Percentiles rank a stretch among this genome's conserved stretches.
phyloP scores from a whole-genome alignment of 1,140 invertebrate species.

The Chrysomallon squamiferum region DNA sequence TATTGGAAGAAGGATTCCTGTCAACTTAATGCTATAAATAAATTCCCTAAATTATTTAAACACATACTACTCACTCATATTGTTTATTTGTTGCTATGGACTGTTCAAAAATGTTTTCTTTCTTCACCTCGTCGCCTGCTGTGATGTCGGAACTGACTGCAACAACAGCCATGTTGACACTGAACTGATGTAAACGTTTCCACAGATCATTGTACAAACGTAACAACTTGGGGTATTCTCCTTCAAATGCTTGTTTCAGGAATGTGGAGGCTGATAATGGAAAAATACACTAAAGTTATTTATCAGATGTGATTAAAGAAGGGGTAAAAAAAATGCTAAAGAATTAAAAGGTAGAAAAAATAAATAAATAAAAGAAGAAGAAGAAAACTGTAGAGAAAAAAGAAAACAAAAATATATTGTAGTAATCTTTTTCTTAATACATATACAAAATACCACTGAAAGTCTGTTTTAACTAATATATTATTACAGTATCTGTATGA shows the following conservation, averaged over 20 bases:
- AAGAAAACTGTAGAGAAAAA: too few relatives aligned
- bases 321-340: not conserved
- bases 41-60: too few relatives aligned
- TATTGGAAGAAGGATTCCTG: too few relatives aligned
- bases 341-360: not conserved
- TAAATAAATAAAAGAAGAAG: too few relatives aligned
- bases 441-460: too few relatives aligned
- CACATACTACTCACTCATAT: constrained; percentile 46
- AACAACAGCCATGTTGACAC: constrained; percentile 34
- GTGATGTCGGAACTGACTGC: constrained; percentile 26
- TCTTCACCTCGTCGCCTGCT: constrained; percentile 19
- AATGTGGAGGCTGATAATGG: constrained; percentile 68
- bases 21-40: too few relatives aligned
- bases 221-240: constrained; percentile 86
- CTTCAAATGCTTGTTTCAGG: constrained; percentile 86
- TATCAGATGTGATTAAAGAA: not conserved
- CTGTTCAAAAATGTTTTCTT: constrained; percentile 48
- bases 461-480: too few relatives aligned
- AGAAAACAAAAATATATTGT: too few relatives aligned
- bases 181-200: constrained; percentile 67
- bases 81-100: constrained; percentile 32
- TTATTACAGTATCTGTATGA: too few relatives aligned
- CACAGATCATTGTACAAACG: constrained; percentile 73
- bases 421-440: too few relatives aligned
- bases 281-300: not conserved